Base-by-base conservation (phyloP, 2,888 invertebrate genomes). In the Periphyllus acericola region DNA sequence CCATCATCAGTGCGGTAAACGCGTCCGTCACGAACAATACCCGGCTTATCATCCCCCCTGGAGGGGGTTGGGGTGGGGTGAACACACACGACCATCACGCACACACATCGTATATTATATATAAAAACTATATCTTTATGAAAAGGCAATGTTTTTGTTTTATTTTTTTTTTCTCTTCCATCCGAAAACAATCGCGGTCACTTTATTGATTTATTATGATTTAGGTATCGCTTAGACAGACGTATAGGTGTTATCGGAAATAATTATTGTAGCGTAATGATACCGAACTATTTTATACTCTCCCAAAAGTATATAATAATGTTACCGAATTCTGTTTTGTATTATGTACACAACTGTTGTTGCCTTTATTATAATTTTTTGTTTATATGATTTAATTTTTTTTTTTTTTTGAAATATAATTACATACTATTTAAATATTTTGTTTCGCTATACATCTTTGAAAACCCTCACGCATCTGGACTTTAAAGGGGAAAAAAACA, bases 241-340 rank as follows among this genome's bases (percentile, higher is more conserved):
- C 40, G 71, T 34, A 71, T 46, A 87, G 87, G 87, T 66, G 80
- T 87, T 80, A 81, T 74, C 60, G 46, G 66, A 87, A 74, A 86
- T 52, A 75, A 19, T 80, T 80, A 87, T 81, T 81, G 87, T 87
- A 81, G 80, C 80, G 80, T 87, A n/a, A 36, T 74, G 66, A 84
- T 83, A 76, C n/a, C n/a, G n/a, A 83, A 83, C 75, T 84, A 84
- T 80, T 86, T 55, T 86, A 86, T 72, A 80, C 86, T 76, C 86
- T 68, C 40, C 46, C 21, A 71, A 80, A 86, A 87, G 80, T 86
- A 86, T 78, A 78, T 76, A 78, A 85, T 79, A 79, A 81, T 81
- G 74, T 80, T 87, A 87, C 80, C 87, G 87, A 87, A 76, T 72
- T 84, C 78, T 83, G 76, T 84, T 89, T 89, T 89, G 74, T 89